Evolutionary conservation across 2,888 invertebrate species (phyloP).

Genomic region (Sminthurinus aureus): DNA sequence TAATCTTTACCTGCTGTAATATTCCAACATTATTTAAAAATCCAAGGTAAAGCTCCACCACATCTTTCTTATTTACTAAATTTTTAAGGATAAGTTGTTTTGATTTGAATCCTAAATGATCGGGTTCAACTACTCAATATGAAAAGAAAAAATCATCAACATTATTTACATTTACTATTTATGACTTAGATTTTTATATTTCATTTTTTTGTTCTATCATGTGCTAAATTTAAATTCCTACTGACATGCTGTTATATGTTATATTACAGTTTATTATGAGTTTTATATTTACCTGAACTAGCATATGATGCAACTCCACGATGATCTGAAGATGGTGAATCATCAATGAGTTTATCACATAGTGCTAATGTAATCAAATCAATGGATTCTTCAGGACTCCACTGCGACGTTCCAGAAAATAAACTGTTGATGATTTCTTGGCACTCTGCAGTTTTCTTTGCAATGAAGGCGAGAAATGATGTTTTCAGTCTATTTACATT

Average conservation of each 20-base stretch:
- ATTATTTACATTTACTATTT: background rate
- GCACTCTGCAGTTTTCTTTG: constrained; percentile 50
- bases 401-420: constrained; percentile 48
- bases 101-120: constrained; percentile 54
- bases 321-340: constrained; percentile 89
- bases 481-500: constrained; percentile 56
- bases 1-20: constrained; percentile 36
- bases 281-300: constrained; percentile 20
- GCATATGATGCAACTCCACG: constrained; percentile 61
- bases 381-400: constrained; percentile 55
- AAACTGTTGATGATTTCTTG: constrained; percentile 44
- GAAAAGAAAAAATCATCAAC: background rate
- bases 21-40: constrained; percentile 68
- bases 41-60: constrained; percentile 76
- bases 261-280: background rate
- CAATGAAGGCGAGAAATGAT: constrained; percentile 55
- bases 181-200: background rate
- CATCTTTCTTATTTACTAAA: constrained; percentile 85
- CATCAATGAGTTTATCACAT: constrained; percentile 67
- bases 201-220: background rate
- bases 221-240: background rate
- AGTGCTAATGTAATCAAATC: constrained; percentile 61
- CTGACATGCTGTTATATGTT: background rate
- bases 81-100: constrained; percentile 78
- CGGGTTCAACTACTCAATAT: constrained; percentile 34